Base-by-base conservation (phyloP, 1,140 invertebrate species). In the Cydia fagiglandana region DNA sequence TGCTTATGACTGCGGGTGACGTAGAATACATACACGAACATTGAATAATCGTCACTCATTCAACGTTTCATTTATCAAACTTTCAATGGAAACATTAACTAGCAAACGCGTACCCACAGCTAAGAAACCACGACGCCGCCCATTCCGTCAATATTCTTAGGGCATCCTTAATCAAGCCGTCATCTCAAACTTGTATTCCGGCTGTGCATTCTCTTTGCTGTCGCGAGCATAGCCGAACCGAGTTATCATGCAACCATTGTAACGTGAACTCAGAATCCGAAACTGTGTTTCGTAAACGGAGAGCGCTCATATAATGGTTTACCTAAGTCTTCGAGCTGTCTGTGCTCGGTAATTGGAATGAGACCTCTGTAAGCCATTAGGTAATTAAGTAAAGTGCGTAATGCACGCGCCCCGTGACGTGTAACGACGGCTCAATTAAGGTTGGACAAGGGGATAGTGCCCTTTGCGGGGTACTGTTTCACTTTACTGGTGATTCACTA, bases 321-420 rank as follows among this genome's bases (percentile, higher is more conserved):
- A 17, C 2, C 20, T 24, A 61, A 10, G 56, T 7, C 0, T 56
- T 17, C 15, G 15, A 61, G 1, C 6, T 12, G 50, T 17, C n/a
- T 5, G 1, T 61, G 15, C 15, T 56, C n/a, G 53, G 53, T 9
- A 6, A n/a, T 53, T 6, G 53, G 7, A 61, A 61, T 61, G 17
- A 61, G 53, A 61, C 9, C n/a, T n/a, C 20, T 20, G 56, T 61
- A 61, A 61, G 56, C 20, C 56, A 61, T 34, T 66, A 66, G 66
- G 34, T 70, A 70, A 70, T 70, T 70, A 70, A 70, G 66, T 70
- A 38, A 70, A 70, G 66, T 70, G 66, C 66, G 66, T 70, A 70
- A 17, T 70, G 66, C 66, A 70, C 34, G 66, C 38, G n/a, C 4
- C 56, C 56, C 9, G 20, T 24, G 56, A 61, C 56, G 56, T 61